Evolutionary conservation across 2,113 vertebrate species (phyloP).

Genomic region (Saccopteryx bilineata): DNA sequence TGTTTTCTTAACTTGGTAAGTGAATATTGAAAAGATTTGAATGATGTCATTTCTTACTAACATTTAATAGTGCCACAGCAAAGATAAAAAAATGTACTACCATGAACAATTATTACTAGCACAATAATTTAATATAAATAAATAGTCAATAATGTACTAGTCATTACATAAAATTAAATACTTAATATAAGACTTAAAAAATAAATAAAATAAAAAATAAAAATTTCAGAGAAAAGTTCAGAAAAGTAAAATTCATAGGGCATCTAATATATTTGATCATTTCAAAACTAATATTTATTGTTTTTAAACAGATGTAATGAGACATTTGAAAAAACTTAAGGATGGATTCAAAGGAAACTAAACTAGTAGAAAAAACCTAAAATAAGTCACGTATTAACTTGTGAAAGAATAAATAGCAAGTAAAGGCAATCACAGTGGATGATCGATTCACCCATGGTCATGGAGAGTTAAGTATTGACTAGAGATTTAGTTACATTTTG

Average conservation of each 20-base stretch:
- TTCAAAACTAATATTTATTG: constrained; percentile 13
- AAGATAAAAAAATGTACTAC: not conserved
- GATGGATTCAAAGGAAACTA: not conserved
- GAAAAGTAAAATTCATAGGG: not conserved
- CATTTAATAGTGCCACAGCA: not conserved
- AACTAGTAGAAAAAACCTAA: not conserved
- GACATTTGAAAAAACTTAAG: constrained; percentile 28
- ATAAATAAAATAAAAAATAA: not conserved
- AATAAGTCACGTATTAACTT: not conserved
- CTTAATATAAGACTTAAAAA: not conserved
- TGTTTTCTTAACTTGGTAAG: not conserved
- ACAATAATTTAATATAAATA: not conserved
- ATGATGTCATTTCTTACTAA: not conserved
- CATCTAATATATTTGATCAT: not conserved
- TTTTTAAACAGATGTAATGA: constrained; percentile 12
- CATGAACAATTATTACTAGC: not conserved
- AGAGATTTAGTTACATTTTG: not conserved
- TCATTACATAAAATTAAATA: not conserved
- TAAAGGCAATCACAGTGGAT: not conserved
- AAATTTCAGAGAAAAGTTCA: not conserved
- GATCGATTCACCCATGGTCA: not conserved
- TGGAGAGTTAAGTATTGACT: not conserved
- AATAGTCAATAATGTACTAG: not conserved
- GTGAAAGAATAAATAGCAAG: not conserved
- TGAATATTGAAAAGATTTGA: not conserved